Evolutionary conservation across 2,797 vertebrate species (phyloP).

Genomic region (Danio aesculapii): DNA sequence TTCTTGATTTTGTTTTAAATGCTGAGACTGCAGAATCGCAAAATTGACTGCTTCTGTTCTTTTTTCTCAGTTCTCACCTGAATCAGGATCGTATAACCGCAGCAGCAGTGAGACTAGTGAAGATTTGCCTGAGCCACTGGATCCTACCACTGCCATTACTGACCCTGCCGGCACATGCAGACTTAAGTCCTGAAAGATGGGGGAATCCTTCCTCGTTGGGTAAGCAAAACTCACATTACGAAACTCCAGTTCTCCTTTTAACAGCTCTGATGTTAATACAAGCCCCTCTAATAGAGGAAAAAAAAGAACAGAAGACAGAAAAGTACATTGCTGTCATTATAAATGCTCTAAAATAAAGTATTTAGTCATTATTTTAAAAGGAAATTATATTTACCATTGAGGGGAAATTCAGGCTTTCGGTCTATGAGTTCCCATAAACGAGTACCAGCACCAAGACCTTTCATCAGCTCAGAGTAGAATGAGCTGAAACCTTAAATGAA

Average conservation of each 20-base stretch:
- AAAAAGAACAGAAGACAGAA: neutral
- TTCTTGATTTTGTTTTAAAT: too few relatives aligned
- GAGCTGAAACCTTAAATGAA: constrained; percentile 88
- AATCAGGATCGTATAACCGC: constrained; percentile 87
- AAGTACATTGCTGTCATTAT: neutral
- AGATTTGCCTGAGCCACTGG: constrained; percentile 95
- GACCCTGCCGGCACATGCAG: constrained; percentile 90
- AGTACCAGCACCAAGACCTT: constrained; percentile 92
- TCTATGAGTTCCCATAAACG: constrained; percentile 95
- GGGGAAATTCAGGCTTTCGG: constrained; percentile 87
- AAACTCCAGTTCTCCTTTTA: constrained; percentile 91
- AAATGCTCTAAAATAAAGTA: neutral
- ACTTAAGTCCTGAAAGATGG: constrained; percentile 88
- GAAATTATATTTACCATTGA: constrained; percentile 80
- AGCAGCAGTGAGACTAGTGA: constrained; percentile 92
- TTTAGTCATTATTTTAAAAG: neutral
- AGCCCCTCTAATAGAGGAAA: constrained; percentile 82
- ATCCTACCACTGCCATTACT: constrained; percentile 92
- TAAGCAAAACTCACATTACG: constrained; percentile 87
- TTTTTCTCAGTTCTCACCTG: constrained; percentile 72
- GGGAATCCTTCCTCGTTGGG: constrained; percentile 86
- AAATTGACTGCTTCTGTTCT: too few relatives aligned
- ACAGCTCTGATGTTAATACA: constrained; percentile 77
- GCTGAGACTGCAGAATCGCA: too few relatives aligned
- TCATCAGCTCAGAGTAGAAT: constrained; percentile 98